phyloP scores from a whole-genome alignment of 2,113 vertebrate species.

The Rhynchomys soricoides region DNA sequence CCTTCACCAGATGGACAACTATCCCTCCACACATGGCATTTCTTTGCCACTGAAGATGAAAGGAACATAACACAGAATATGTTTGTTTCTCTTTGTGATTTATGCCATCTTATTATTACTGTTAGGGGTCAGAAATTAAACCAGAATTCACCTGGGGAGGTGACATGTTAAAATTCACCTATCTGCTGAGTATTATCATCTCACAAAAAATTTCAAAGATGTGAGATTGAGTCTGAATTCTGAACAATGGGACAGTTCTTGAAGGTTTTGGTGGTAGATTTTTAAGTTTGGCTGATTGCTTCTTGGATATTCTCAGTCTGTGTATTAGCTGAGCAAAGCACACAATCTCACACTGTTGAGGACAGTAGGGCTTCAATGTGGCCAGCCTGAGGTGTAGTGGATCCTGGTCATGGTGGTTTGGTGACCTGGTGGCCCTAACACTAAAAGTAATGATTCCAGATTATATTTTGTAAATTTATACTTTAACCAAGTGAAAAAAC shows the following conservation, averaged over 20 bases:
- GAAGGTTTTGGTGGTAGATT: not conserved
- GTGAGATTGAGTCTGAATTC: not conserved
- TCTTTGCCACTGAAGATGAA: not conserved
- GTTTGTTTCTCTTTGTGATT: not conserved
- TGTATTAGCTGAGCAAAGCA: too few relatives aligned
- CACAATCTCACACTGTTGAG: not conserved
- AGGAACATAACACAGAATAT: not conserved
- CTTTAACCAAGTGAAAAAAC: not conserved
- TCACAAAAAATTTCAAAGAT: not conserved
- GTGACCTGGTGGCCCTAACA: not conserved
- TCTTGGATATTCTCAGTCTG: not conserved
- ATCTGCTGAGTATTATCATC: not conserved
- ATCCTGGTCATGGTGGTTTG: not conserved
- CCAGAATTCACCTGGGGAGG: not conserved
- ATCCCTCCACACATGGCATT: not conserved
- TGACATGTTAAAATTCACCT: not conserved
- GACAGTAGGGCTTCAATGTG: rapidly evolving
- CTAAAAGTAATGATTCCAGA: not conserved
- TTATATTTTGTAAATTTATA: not conserved
- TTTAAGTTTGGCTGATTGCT: not conserved
- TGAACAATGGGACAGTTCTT: not conserved
- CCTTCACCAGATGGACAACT: rapidly evolving
- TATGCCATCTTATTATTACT: not conserved
- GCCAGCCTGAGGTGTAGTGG: not conserved
- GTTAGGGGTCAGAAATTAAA: not conserved